phyloP scores from a whole-genome alignment of 2,888 invertebrate species.

The Chydorus sphaericus region DNA sequence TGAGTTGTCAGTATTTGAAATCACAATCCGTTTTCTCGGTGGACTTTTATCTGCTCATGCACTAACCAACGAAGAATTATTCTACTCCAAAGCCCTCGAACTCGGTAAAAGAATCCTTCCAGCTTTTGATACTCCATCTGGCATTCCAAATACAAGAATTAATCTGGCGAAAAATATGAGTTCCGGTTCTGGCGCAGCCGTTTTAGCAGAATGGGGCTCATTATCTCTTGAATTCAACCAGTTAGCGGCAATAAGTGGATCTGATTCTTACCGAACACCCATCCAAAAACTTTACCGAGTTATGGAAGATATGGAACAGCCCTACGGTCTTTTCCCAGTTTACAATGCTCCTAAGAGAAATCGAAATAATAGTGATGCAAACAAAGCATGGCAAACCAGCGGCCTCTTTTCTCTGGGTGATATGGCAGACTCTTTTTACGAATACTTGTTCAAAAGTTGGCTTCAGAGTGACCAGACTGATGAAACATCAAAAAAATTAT shows the following conservation, averaged over 20 bases:
- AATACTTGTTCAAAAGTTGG: slow-evolving; percentile 82
- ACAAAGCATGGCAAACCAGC: slow-evolving; percentile 85
- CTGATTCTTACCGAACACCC: slow-evolving; percentile 72
- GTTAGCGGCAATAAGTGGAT: slow-evolving; percentile 85
- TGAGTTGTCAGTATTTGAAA: slow-evolving; percentile 95
- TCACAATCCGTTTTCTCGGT: slow-evolving; percentile 93
- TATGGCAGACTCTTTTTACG: slow-evolving; percentile 95
- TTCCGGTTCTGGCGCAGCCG: slow-evolving; percentile 63
- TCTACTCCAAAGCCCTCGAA: slow-evolving; percentile 77
- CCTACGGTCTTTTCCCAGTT: slow-evolving; percentile 93
- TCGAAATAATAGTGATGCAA: slow-evolving; percentile 59
- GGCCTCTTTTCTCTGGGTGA: slow-evolving; percentile 94
- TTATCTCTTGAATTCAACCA: slow-evolving; percentile 92
- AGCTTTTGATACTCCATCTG: slow-evolving; percentile 94
- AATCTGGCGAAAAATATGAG: slow-evolving; percentile 77
- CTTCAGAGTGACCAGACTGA: slow-evolving; percentile 68
- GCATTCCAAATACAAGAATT: slow-evolving; percentile 86
- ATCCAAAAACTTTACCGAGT: slow-evolving; percentile 79
- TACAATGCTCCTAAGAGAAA: slow-evolving; percentile 77
- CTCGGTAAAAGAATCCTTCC: slow-evolving; percentile 87
- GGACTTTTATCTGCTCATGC: slow-evolving; percentile 86
- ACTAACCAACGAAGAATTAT: slow-evolving; percentile 87
- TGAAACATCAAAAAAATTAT: slow-evolving; percentile 73
- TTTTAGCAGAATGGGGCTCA: slow-evolving; percentile 92
- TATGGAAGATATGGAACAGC: slow-evolving; percentile 77